A percentile compares a stretch with the other conserved stretches of the same genome.
Conservation (phyloP, 2,888 invertebrate genomes). For the Podabrus alpinus region DNA sequence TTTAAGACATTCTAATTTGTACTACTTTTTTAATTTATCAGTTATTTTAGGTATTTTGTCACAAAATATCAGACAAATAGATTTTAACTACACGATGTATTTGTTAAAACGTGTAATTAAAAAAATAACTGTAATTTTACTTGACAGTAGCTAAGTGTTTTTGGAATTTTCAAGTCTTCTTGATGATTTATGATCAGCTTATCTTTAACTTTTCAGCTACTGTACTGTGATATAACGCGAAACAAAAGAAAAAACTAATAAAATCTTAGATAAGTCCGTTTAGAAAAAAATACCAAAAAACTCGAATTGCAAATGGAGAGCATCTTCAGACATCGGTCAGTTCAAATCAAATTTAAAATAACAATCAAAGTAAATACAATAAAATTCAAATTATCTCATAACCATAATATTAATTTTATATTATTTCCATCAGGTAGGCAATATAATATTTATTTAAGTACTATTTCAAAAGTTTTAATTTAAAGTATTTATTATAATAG, state of each 20-base stretch:
- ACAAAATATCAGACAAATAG: conserved; percentile 1
- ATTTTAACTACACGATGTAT: background rate
- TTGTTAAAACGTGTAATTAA: background rate
- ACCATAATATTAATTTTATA: too few relatives aligned
- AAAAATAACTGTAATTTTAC: background rate
- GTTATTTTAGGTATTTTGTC: conserved; percentile 6
- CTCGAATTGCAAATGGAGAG: background rate
- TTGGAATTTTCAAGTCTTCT: background rate
- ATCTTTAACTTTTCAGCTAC: background rate
- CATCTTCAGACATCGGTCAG: too few relatives aligned
- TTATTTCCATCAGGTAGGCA: background rate
- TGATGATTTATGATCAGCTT: background rate
- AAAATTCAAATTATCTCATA: too few relatives aligned
- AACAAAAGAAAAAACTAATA: background rate
- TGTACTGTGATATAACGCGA: background rate
- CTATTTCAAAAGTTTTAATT: background rate
- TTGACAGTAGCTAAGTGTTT: background rate
- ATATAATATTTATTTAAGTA: too few relatives aligned
- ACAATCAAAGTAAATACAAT: too few relatives aligned
- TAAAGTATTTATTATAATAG: background rate
- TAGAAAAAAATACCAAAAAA: background rate
- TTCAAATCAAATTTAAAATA: too few relatives aligned
- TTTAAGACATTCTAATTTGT: conserved; percentile 16
- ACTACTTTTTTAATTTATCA: conserved; percentile 6
- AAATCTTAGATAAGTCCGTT: background rate